Evolutionary conservation across 2,113 vertebrate genomes (phyloP).

Genomic region (Trichomycterus rosablanca): DNA sequence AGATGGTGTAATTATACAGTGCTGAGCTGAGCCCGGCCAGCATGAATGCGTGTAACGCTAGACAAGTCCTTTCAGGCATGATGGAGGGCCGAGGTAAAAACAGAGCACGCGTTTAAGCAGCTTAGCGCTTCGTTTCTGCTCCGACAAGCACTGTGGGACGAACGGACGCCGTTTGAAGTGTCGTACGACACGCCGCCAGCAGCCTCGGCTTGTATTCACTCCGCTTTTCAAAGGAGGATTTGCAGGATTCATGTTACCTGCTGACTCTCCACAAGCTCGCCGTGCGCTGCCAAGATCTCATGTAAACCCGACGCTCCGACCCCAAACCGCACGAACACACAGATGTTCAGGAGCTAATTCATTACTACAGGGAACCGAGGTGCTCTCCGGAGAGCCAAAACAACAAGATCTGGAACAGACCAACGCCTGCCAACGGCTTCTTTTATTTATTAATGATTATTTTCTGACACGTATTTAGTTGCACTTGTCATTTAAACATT

Average conservation of each 20-base stretch:
- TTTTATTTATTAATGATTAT: too few relatives aligned
- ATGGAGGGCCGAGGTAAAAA: slow-evolving; percentile 53
- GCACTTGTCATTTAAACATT: slow-evolving; percentile 33
- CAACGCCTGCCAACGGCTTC: too few relatives aligned
- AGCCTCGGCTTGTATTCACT: slow-evolving; percentile 22
- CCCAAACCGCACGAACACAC: slow-evolving; percentile 46
- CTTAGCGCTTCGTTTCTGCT: slow-evolving; percentile 61
- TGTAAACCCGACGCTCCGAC: slow-evolving; percentile 51
- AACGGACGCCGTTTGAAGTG: slow-evolving; percentile 32
- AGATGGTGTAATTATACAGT: slow-evolving; percentile 69
- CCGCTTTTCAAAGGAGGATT: slow-evolving; percentile 39
- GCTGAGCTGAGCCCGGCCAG: slow-evolving; percentile 53
- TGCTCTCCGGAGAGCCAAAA: slow-evolving; percentile 49
- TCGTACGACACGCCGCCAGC: slow-evolving; percentile 27
- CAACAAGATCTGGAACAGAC: too few relatives aligned
- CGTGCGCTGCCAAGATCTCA: slow-evolving; percentile 50
- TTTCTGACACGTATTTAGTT: slow-evolving; percentile 26
- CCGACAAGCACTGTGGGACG: slow-evolving; percentile 47
- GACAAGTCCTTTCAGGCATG: slow-evolving; percentile 63
- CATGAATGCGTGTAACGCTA: slow-evolving; percentile 64
- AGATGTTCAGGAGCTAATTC: slow-evolving; percentile 59
- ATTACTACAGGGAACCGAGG: slow-evolving; percentile 43
- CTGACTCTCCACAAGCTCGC: slow-evolving; percentile 52
- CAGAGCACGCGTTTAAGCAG: slow-evolving; percentile 52
- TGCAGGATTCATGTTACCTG: slow-evolving; percentile 51